phyloP scores from a whole-genome alignment of 1,140 invertebrate species.

The Globodera rostochiensis region DNA sequence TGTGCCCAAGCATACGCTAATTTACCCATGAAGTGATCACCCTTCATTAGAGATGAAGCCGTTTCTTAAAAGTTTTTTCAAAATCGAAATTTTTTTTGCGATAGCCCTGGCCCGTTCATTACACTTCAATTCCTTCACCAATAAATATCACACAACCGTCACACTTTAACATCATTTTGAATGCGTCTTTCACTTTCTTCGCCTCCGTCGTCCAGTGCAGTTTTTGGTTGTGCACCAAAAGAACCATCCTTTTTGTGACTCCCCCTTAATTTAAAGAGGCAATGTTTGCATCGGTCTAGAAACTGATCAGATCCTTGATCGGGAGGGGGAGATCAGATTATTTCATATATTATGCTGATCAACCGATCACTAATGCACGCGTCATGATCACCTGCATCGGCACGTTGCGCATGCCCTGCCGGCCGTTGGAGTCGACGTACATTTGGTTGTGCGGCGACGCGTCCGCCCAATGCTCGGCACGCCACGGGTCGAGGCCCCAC shows the following conservation, averaged over 20 bases:
- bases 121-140: too few relatives aligned
- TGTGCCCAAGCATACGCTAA: too few relatives aligned
- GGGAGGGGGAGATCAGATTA: neutral
- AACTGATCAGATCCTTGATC: neutral
- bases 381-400: neutral
- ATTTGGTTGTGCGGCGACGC: conserved; percentile 9
- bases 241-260: conserved; percentile 1
- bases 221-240: conserved; percentile 8
- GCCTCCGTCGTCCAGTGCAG: neutral
- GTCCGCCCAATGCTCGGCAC: neutral
- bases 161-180: neutral
- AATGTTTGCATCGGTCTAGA: neutral
- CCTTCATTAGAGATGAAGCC: too few relatives aligned
- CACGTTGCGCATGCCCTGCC: neutral
- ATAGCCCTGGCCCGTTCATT: too few relatives aligned
- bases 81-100: too few relatives aligned
- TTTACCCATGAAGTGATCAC: too few relatives aligned
- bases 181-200: neutral
- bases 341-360: neutral
- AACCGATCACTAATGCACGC: neutral
- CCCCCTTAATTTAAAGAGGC: neutral
- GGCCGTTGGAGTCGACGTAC: neutral
- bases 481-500: neutral
- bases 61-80: too few relatives aligned
- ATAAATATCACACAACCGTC: neutral